Percentiles rank a stretch among this genome's conserved stretches.
These are phyloP conservation scores for Diadophis punctatus DNA, from an alignment of 2,113 vertebrate genomes.

Conservation along the genomic window DNA sequence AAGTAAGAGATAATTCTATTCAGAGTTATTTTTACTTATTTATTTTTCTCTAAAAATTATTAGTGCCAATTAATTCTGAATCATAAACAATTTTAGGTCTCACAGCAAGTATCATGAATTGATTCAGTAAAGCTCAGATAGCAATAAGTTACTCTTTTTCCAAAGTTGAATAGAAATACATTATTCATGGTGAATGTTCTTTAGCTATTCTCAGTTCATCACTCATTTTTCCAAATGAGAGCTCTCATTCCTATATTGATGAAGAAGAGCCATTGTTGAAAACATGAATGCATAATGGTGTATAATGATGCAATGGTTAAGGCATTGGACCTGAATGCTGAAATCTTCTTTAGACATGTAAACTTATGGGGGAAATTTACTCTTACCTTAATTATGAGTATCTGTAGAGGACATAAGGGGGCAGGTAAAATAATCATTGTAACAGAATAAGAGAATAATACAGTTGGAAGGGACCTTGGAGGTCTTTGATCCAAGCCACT, in stretches of 20 bases:
- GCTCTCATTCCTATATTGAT: background rate
- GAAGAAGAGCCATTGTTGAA: background rate
- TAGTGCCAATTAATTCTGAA: conserved; percentile 1
- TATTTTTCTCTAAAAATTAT: background rate
- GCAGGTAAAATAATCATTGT: background rate
- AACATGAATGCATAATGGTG: background rate
- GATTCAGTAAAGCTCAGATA: background rate
- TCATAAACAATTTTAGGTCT: background rate
- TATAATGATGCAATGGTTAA: background rate
- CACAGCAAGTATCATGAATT: background rate
- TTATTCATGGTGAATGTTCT: background rate
- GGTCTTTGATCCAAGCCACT: background rate
- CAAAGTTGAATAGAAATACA: background rate
- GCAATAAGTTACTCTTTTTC: background rate
- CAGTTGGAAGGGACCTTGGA: background rate
- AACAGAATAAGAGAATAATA: background rate
- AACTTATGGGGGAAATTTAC: background rate
- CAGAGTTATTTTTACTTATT: background rate
- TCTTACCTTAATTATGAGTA: background rate
- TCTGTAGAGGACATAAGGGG: background rate
- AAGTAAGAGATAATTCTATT: background rate
- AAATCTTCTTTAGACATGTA: background rate
- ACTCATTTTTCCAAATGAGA: background rate
- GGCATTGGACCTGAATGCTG: background rate
- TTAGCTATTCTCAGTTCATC: background rate